Evolutionary conservation across 2,113 vertebrate genomes (phyloP), one percentile per base, ranked within the genome.

Genomic region (Osmerus mordax): DNA sequence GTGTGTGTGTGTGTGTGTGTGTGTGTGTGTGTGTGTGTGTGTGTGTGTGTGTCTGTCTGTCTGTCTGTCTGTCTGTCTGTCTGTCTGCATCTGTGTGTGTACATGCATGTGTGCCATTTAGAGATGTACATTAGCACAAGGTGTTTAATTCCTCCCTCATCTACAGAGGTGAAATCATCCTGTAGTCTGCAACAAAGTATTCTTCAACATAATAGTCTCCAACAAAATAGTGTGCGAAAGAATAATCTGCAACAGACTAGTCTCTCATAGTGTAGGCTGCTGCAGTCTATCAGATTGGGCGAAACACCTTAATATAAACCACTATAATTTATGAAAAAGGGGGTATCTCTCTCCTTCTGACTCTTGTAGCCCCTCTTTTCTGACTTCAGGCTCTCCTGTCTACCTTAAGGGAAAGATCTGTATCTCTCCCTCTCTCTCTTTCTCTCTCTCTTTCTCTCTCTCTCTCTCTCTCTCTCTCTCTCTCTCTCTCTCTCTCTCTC

Each of bases 91-190:
- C 6, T 23, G 41, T 28, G 7, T 23, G 41, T 29, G 14, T 59
- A 6, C 14, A 2, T 47, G 12, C 55, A 2, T 18, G 54, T 56
- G 54, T 16, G 76, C 65, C 61, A 41, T 77, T 76, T 67, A 65
- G 29, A 64, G 29, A 53, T 67, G 68, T 0, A 15, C 58, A 78
- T 81, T 81, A 75, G 65, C 73, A 76, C 72, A 78, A 69, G 58
- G 77, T 54, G 65, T 75, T 81, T 76, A 66, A 75, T 65, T 69
- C 70, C 52, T 71, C 78, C 65, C 64, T 67, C 47, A 23, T 84
- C 58, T 58, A 70, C 51, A 65, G 71, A 75, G 73, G 73, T 87
- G 72, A 72, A 80, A 67, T 82, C 85, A 83, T 87, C 83, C 72
- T 87, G 7, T 62, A 21, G 69, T 71, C 69, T 75, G 73, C 36